Evolutionary conservation across 1,140 invertebrate species (phyloP).

Genomic region (Uloborus diversus): DNA sequence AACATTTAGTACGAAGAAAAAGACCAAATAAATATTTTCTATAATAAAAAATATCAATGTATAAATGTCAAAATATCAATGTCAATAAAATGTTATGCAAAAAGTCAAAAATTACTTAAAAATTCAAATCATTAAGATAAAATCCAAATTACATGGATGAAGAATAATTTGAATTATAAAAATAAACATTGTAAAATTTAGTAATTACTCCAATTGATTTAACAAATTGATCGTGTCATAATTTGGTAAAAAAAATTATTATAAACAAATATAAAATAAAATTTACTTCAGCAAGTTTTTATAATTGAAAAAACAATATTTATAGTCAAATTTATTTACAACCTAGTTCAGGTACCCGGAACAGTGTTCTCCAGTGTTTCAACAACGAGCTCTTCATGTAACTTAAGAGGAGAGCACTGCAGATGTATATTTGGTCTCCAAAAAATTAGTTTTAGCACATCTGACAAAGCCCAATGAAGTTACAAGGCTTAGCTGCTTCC

Average conservation of each 20-base stretch:
- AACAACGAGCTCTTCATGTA: neutral
- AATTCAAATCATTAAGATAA: too few relatives aligned
- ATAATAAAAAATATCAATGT: too few relatives aligned
- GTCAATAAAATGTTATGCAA: too few relatives aligned
- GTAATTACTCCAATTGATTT: neutral
- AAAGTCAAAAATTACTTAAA: too few relatives aligned
- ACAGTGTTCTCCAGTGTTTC: constrained; percentile 22
- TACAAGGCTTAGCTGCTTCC: constrained; percentile 50
- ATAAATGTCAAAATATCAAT: too few relatives aligned
- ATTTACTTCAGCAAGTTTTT: neutral
- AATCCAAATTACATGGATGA: neutral
- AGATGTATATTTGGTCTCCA: constrained; percentile 3
- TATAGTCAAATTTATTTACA: constrained; percentile 51
- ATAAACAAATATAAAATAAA: constrained; percentile 22
- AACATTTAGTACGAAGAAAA: too few relatives aligned
- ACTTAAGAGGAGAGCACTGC: constrained; percentile 7
- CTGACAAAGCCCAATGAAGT: neutral
- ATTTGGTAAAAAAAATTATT: neutral
- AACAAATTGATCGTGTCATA: neutral
- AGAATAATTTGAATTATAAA: neutral
- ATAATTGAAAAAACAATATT: constrained; percentile 21
- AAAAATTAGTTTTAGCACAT: neutral
- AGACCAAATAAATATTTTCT: too few relatives aligned
- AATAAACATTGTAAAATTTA: neutral
- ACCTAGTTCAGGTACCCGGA: constrained; percentile 50